phyloP scores from a whole-genome alignment of 2,113 vertebrate species.

The Siniperca chuatsi region DNA sequence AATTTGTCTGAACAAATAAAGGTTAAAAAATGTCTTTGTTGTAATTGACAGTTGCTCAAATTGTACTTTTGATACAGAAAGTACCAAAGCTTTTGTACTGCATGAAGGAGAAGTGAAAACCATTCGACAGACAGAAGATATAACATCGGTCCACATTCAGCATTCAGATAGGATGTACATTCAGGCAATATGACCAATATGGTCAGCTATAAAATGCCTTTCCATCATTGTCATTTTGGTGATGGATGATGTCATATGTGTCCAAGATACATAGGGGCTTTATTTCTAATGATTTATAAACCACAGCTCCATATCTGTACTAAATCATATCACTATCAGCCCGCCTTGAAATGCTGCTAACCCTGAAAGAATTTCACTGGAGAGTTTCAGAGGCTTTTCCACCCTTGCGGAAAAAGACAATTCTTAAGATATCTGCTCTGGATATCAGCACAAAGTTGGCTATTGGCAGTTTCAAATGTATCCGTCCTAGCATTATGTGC shows the following conservation, averaged over 20 bases:
- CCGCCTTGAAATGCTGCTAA: conserved; percentile 13
- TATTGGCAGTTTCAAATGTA: conserved; percentile 14
- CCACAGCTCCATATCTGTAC: conserved; percentile 51
- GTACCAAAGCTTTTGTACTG: neutral
- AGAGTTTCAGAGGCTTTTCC: neutral
- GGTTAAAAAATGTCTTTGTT: neutral
- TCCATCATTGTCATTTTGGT: conserved; percentile 60
- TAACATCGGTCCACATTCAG: neutral
- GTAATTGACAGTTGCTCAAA: neutral
- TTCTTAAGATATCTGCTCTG: neutral
- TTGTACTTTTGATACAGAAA: neutral
- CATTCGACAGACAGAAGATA: neutral
- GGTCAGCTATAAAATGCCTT: conserved; percentile 55
- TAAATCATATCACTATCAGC: conserved; percentile 52
- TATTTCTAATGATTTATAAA: conserved; percentile 68
- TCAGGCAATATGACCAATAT: conserved; percentile 38
- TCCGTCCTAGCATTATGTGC: neutral
- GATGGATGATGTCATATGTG: conserved; percentile 68
- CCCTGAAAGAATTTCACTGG: neutral
- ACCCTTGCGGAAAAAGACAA: neutral
- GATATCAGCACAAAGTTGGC: conserved; percentile 10
- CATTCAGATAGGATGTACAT: conserved; percentile 16
- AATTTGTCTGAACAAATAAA: neutral
- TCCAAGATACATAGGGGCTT: conserved; percentile 54
- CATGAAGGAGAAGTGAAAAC: neutral